phyloP scores from a whole-genome alignment of 2,797 vertebrate genomes.

The Mallotus villosus region DNA sequence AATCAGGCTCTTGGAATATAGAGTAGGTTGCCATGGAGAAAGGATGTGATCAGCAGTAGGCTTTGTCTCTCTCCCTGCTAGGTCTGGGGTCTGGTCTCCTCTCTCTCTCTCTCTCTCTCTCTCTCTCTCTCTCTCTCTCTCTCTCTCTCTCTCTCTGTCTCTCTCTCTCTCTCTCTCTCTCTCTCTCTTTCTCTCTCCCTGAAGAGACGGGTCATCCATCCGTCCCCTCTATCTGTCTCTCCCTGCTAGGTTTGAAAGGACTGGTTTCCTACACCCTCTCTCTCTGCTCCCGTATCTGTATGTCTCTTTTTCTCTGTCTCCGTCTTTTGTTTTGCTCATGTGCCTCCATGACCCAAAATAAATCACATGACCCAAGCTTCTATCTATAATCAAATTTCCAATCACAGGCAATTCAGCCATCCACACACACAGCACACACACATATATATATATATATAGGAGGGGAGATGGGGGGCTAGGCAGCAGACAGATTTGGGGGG shows the following conservation, averaged over 20 bases:
- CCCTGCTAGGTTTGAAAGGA: not conserved
- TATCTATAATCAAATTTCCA: constrained; percentile 22
- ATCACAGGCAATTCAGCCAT: not conserved
- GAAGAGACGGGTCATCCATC: not conserved
- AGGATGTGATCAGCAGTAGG: constrained; percentile 56
- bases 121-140: constrained; percentile 4
- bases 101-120: constrained; percentile 20
- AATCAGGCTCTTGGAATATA: constrained; percentile 75
- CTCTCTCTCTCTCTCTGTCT: constrained; percentile 19
- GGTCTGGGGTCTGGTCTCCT: constrained; percentile 46
- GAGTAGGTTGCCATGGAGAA: constrained; percentile 78
- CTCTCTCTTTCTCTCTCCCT: not conserved
- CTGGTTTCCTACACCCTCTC: not conserved
- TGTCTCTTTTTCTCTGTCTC: not conserved
- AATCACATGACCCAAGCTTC: constrained; percentile 23
- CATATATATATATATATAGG: not conserved
- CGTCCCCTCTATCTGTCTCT: not conserved
- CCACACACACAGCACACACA: not conserved
- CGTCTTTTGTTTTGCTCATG: not conserved
- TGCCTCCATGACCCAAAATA: constrained; percentile 12
- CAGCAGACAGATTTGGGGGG: not conserved
- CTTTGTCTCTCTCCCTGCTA: constrained; percentile 36
- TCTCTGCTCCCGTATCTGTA: not conserved
- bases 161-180: constrained; percentile 9
- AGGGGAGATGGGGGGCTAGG: too few species aligned